phyloP scores from a whole-genome alignment of 2,113 vertebrate species.

The Nycticryphes semicollaris region DNA sequence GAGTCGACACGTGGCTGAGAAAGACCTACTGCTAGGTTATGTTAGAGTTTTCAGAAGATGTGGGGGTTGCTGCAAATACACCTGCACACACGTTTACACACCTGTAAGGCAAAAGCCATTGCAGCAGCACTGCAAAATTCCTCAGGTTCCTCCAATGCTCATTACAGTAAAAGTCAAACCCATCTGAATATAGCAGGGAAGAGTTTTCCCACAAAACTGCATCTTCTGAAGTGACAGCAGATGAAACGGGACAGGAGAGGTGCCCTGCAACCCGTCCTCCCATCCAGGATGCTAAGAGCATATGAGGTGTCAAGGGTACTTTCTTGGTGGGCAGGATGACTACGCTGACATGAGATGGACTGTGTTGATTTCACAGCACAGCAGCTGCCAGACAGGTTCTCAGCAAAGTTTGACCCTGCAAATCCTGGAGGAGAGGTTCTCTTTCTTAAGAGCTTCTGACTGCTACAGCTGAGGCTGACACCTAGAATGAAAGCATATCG shows the following conservation, averaged over 20 bases:
- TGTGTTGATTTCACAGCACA: background rate
- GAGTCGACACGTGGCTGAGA: background rate
- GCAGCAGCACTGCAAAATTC: background rate
- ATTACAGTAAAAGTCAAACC: background rate
- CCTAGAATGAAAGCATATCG: rapidly evolving
- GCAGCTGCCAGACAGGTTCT: background rate
- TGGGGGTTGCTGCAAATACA: background rate
- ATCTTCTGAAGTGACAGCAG: background rate
- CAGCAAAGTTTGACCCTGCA: background rate
- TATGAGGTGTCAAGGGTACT: background rate
- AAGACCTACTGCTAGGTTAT: background rate
- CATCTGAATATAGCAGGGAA: background rate
- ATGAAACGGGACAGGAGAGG: rapidly evolving
- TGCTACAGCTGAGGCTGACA: background rate
- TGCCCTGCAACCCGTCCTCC: background rate
- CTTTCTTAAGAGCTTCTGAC: background rate
- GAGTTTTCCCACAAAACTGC: background rate
- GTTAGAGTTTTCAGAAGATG: background rate
- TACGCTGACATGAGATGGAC: background rate
- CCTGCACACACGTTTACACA: rapidly evolving
- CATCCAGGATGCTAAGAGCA: background rate
- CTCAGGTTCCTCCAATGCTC: rapidly evolving
- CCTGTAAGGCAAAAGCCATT: background rate
- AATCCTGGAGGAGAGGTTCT: background rate
- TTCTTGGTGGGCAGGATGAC: background rate